These are phyloP conservation scores for Baryphthengus martii DNA, from an alignment of 2,113 vertebrate genomes.

Conservation along the genomic window DNA sequence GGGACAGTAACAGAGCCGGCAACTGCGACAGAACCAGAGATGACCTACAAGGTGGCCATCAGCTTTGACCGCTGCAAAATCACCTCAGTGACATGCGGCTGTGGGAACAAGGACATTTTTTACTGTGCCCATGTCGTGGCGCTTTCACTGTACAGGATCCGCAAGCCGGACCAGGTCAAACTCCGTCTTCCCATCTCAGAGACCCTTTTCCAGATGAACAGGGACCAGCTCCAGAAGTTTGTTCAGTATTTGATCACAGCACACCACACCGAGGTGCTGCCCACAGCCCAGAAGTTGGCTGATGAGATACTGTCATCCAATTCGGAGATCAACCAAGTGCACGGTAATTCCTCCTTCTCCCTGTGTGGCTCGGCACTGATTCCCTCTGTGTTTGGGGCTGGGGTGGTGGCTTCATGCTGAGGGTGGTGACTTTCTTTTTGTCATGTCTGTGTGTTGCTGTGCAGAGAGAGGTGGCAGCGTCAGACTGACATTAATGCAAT, in stretches of 20 bases:
- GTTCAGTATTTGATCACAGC: slow-evolving; percentile 99
- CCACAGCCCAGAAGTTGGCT: slow-evolving; percentile 95
- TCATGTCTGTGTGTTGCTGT: background rate
- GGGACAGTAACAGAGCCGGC: slow-evolving; percentile 92
- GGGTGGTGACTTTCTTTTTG: background rate
- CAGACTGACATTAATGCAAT: background rate
- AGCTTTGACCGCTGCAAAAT: slow-evolving; percentile 99
- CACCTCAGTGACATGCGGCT: slow-evolving; percentile 97
- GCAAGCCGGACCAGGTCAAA: slow-evolving; percentile 97
- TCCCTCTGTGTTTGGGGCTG: background rate
- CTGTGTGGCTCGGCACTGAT: background rate
- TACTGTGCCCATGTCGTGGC: slow-evolving; percentile 98
- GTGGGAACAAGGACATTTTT: slow-evolving; percentile 97
- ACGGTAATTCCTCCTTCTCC: slow-evolving; percentile 76
- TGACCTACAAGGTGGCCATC: slow-evolving; percentile 96
- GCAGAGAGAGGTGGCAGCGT: background rate
- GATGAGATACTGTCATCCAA: slow-evolving; percentile 99
- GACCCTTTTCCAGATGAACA: slow-evolving; percentile 99
- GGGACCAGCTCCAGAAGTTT: slow-evolving; percentile 98
- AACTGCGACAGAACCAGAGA: slow-evolving; percentile 86
- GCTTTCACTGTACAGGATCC: slow-evolving; percentile 95
- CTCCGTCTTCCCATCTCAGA: slow-evolving; percentile 98
- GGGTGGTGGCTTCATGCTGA: background rate
- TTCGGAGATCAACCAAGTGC: slow-evolving; percentile 98
- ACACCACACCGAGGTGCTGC: slow-evolving; percentile 98